Evolutionary conservation across 2,113 vertebrate species (phyloP).

Genomic region (Columba janthina): DNA sequence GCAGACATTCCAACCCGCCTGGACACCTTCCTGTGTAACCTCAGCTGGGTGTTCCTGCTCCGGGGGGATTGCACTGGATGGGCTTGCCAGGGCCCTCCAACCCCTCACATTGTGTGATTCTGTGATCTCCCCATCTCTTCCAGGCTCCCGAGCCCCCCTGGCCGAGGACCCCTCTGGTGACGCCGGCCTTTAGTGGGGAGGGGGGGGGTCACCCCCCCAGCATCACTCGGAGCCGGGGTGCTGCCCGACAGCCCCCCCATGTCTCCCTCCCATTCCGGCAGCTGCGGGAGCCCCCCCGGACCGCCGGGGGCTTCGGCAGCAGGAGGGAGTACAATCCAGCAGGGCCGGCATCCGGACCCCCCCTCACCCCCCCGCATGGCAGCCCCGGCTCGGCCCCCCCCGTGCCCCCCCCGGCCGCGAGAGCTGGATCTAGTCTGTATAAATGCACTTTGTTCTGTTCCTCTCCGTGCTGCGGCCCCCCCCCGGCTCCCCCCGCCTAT

Average conservation of each 20-base stretch:
- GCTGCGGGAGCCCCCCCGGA: neutral
- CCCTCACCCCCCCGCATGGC: neutral
- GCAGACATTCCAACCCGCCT: too few relatives aligned
- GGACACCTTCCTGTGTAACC: too few relatives aligned
- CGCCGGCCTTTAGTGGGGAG: neutral
- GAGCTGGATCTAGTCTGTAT: neutral
- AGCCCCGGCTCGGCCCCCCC: neutral
- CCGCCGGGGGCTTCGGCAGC: neutral
- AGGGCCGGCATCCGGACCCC: neutral
- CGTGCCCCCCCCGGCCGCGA: neutral
- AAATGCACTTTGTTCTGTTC: conserved; percentile 51
- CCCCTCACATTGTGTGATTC: too few relatives aligned
- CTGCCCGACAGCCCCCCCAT: neutral
- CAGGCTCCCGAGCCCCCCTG: neutral
- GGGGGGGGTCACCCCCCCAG: neutral
- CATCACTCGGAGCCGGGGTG: neutral
- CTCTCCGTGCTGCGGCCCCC: neutral
- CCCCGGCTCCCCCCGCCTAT: conserved; percentile 15
- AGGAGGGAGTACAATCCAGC: neutral
- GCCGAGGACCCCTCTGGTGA: neutral
- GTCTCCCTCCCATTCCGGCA: neutral
- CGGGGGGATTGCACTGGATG: too few relatives aligned
- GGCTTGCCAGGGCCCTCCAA: too few relatives aligned
- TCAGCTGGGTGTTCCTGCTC: too few relatives aligned
- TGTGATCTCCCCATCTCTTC: neutral